Conservation (phyloP, 2,888 invertebrate species). For the Coelinius sp. region DNA sequence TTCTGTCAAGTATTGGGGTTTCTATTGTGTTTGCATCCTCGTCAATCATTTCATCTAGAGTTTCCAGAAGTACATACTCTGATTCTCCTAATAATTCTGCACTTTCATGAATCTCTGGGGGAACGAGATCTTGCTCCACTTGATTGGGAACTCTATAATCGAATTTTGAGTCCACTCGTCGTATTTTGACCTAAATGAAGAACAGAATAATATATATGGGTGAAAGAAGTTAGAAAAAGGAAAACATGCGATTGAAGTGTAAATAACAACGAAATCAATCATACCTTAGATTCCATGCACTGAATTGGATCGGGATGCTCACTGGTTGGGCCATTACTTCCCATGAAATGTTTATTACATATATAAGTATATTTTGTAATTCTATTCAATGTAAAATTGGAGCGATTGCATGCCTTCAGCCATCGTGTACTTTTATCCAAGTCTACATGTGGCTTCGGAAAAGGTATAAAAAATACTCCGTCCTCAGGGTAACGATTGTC, state of each 20-base stretch:
- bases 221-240: background rate
- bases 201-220: background rate
- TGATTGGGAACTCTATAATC: background rate
- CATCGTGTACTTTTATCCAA: conserved; percentile 6
- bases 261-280: too few relatives aligned
- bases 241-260: too few relatives aligned
- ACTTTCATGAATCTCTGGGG: background rate
- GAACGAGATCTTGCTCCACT: background rate
- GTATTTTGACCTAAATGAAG: background rate
- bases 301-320: conserved; percentile 19
- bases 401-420: background rate
- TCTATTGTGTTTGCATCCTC: background rate
- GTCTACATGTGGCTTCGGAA: conserved; percentile 14
- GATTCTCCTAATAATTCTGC: background rate
- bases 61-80: background rate
- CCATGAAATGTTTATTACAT: conserved; percentile 20
- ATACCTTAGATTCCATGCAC: background rate
- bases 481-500: background rate
- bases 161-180: background rate
- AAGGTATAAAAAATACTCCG: conserved; percentile 1
- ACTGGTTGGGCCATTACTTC: conserved; percentile 14
- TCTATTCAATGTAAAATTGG: background rate
- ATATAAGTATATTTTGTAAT: conserved; percentile 16
- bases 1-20: background rate
- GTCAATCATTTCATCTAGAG: background rate